Base-by-base conservation (phyloP, 2,797 vertebrate genomes). In the Rhinoraja longicauda region DNA sequence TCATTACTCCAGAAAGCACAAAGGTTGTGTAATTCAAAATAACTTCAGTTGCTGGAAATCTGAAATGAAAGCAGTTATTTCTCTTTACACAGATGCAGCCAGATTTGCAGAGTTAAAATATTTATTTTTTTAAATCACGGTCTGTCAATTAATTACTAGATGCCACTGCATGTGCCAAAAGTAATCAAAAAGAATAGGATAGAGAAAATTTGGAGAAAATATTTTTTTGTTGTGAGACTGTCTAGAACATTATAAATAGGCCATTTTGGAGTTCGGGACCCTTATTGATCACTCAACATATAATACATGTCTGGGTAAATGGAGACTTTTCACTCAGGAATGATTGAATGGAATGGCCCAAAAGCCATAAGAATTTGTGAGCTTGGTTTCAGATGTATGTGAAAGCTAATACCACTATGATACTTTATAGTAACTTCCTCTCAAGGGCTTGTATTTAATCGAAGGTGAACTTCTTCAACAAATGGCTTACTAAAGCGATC, bases 351-450 rank as follows among this genome's bases (percentile, higher is more conserved):
- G 19, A 64, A 88, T 21, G 70, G 15, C 90, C 39, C n/a, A 75
- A 92, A 73, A 39, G 24, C 53, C 90, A 92, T 73, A 53, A 91
- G 5, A 91, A 75, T 73, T 75, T 92, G 12, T 24, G 45, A 92
- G 12, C 70, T 92, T 53, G 21, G 45, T 92, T n/a, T 92, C 70
- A 75, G 90, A 73, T 75, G 36, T 73, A 53, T 26, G 70, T 73
- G 39, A 29, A 92, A 92, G 26, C 4, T n/a, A 72, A 53, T 92
- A 24, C 29, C 70, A 75, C 45, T 29, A 70, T 53, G 24, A 53
- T 92, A 53, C 57, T 29, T 75, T 75, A 73, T 15, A 39, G n/a
- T 92, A 3, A n/a, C 64, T 73, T 92, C 70, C 70, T 75, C 90
- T 29, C 26, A 75, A n/a, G 24, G 90, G 90, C 70, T 53, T 73